These are phyloP conservation scores for Astreopora myriophthalma DNA, from an alignment of 64 coral and sea anemone species.

Conservation along the genomic window DNA sequence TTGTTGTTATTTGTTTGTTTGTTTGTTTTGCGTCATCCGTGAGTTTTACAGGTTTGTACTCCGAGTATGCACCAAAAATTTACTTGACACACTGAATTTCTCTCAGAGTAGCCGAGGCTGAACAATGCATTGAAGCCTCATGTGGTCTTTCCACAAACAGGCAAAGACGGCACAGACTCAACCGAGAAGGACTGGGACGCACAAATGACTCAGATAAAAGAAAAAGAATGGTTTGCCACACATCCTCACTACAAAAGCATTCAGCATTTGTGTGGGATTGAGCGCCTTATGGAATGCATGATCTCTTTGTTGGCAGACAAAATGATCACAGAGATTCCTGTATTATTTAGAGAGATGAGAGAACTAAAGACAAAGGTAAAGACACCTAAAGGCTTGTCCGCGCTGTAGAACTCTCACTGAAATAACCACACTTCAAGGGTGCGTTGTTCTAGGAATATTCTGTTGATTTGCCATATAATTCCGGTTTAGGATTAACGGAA, in stretches of 20 bases:
- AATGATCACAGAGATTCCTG: slow-evolving; percentile 74
- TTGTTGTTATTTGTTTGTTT: too few relatives aligned
- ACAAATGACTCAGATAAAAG: slow-evolving; percentile 57
- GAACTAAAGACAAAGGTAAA: slow-evolving; percentile 26
- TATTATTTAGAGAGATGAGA: slow-evolving; percentile 64
- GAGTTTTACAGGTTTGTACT: too few relatives aligned
- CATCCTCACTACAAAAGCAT: slow-evolving; percentile 72
- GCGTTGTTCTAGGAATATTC: too few relatives aligned
- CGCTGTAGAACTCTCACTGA: too few relatives aligned
- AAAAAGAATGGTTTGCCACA: slow-evolving; percentile 62
- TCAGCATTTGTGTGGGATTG: slow-evolving; percentile 70
- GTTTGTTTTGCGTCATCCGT: too few relatives aligned
- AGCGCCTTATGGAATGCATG: slow-evolving; percentile 81
- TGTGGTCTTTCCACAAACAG: background rate
- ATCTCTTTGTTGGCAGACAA: slow-evolving; percentile 74
- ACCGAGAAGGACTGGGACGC: slow-evolving; percentile 75
- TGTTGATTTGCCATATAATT: too few relatives aligned
- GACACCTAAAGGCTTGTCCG: too few relatives aligned
- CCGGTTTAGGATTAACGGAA: too few relatives aligned
- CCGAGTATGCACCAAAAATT: too few relatives aligned
- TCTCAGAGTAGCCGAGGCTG: too few relatives aligned
- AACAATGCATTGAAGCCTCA: background rate
- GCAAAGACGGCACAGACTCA: slow-evolving; percentile 82
- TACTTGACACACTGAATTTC: too few relatives aligned
- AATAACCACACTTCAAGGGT: too few relatives aligned